Conservation (phyloP, 2,888 invertebrate species). For the Ophioninae sp. region DNA sequence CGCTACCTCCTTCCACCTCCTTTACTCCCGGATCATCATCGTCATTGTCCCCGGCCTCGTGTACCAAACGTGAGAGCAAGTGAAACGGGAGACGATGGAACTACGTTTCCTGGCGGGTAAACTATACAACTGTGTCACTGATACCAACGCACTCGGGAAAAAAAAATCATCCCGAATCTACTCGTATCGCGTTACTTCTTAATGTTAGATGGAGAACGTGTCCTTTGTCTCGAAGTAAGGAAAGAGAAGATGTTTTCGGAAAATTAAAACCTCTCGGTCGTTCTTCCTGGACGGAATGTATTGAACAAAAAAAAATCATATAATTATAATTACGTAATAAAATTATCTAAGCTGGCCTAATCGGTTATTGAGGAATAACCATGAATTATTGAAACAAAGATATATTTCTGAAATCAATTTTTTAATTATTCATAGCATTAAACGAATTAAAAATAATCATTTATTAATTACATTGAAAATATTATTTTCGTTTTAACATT, state of each 20-base stretch:
- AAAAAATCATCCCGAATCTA: conserved; percentile 24
- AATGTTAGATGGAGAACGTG: conserved; percentile 42
- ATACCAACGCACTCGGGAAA: conserved; percentile 33
- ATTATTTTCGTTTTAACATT: no score
- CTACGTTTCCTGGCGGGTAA: conserved; percentile 44
- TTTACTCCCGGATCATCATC: conserved; percentile 64
- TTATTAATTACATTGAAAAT: no score
- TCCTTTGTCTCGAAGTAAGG: neutral
- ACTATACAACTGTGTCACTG: conserved; percentile 35
- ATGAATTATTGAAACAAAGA: neutral
- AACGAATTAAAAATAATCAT: no score
- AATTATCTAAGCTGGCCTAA: neutral
- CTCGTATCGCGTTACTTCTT: conserved; percentile 51
- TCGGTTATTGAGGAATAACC: neutral
- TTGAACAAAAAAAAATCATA: no score
- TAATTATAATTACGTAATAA: no score
- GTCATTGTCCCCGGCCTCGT: conserved; percentile 72
- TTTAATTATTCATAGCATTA: neutral
- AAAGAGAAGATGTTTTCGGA: conserved; percentile 1
- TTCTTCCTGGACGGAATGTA: neutral
- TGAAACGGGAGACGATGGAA: conserved; percentile 56
- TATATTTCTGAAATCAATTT: neutral
- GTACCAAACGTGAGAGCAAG: conserved; percentile 32
- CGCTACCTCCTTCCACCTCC: neutral
- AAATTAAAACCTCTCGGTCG: neutral